A percentile compares a stretch with the other conserved stretches of the same genome.
Evolutionary conservation across 2,113 vertebrate species (phyloP).

Genomic region (Notiomystis cincta): DNA sequence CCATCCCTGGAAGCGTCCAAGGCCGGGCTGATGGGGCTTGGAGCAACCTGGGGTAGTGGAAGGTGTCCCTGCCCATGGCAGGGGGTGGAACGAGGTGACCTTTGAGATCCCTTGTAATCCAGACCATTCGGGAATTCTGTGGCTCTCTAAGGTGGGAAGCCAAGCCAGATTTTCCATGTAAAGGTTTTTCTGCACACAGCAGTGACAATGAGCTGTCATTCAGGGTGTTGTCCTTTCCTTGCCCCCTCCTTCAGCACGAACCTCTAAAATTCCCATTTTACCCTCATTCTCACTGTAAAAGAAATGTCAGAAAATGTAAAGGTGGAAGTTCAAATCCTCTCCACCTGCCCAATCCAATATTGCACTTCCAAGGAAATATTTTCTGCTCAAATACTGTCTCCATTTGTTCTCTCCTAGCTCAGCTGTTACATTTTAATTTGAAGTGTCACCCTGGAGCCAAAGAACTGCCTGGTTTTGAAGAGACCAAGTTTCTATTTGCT

Average conservation of each 20-base stretch:
- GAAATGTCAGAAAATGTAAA: neutral
- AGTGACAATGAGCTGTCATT: neutral
- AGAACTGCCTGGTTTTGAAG: neutral
- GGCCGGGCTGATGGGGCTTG: fast-evolving
- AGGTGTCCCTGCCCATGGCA: neutral
- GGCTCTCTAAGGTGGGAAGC: neutral
- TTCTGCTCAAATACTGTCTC: neutral
- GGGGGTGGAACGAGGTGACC: neutral
- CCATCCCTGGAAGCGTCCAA: neutral
- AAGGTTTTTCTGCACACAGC: neutral
- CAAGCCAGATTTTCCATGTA: neutral
- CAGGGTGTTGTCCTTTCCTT: neutral
- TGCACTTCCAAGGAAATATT: neutral
- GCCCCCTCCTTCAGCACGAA: neutral
- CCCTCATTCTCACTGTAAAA: neutral
- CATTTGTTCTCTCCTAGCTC: neutral
- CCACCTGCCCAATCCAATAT: neutral
- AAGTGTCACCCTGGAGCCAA: neutral
- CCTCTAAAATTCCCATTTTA: neutral
- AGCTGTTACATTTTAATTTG: neutral
- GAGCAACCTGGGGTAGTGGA: neutral
- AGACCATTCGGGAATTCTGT: neutral
- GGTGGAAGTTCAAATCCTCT: neutral
- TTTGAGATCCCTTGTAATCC: neutral
- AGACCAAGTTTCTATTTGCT: neutral